Percentiles rank a stretch among this genome's conserved stretches.
phyloP scores from a whole-genome alignment of 2,113 vertebrate species.

The Elaphurus davidianus region DNA sequence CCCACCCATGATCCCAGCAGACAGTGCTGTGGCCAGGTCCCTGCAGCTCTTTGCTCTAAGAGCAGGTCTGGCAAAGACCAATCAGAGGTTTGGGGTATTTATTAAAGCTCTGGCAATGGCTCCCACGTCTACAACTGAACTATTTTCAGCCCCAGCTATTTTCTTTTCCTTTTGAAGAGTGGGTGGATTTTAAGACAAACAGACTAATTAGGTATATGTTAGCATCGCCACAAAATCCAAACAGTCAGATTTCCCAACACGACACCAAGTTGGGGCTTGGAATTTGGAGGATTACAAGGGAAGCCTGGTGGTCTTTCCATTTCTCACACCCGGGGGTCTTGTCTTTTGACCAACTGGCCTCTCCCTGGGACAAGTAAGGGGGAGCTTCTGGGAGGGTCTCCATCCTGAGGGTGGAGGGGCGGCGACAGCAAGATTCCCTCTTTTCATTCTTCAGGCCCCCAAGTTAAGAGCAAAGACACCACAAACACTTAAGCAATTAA shows the following conservation, averaged over 20 bases:
- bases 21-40: neutral
- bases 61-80: neutral
- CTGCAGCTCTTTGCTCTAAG: neutral
- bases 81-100: neutral
- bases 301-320: neutral
- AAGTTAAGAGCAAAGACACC: slow-evolving; percentile 63
- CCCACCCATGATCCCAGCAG: neutral
- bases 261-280: neutral
- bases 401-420: neutral
- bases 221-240: slow-evolving; percentile 65
- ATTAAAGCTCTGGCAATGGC: neutral
- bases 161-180: slow-evolving; percentile 59
- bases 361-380: neutral
- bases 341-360: neutral
- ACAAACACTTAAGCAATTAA: slow-evolving; percentile 75
- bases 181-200: slow-evolving; percentile 69
- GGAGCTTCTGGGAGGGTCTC: neutral
- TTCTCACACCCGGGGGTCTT: neutral
- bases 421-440: slow-evolving; percentile 7
- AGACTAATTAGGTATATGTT: slow-evolving; percentile 69
- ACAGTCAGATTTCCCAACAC: slow-evolving; percentile 57
- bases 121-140: slow-evolving; percentile 18
- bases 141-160: slow-evolving; percentile 60
- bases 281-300: neutral
- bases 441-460: slow-evolving; percentile 17